Percentiles rank a stretch among this genome's conserved stretches.
phyloP scores from a whole-genome alignment of 1,140 invertebrate genomes.

The Drosophila bocqueti region DNA sequence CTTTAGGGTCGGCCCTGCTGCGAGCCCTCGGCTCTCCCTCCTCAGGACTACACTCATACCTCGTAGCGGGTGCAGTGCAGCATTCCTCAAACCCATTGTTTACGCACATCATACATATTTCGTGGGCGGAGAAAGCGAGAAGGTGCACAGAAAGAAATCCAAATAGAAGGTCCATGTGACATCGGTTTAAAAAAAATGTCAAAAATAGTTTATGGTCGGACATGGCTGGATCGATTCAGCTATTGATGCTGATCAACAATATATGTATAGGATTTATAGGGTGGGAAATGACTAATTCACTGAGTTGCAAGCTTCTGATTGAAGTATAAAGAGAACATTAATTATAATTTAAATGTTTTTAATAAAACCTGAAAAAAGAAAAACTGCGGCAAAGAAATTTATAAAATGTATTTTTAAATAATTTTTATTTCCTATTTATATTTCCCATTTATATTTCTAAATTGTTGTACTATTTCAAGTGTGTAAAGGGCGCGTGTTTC shows the following conservation, averaged over 20 bases:
- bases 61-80: conserved; percentile 59
- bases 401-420: not conserved
- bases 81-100: conserved; percentile 56
- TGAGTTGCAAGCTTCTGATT: too few species aligned
- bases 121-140: not conserved
- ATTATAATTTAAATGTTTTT: too few species aligned
- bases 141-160: not conserved
- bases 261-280: too few species aligned
- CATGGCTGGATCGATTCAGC: too few species aligned
- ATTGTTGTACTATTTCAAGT: not conserved
- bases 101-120: conserved; percentile 54
- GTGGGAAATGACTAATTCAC: too few species aligned
- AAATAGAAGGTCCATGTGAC: too few species aligned
- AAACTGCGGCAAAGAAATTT: not conserved
- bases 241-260: too few species aligned
- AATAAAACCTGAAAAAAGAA: too few species aligned
- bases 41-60: conserved; percentile 10
- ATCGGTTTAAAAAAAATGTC: too few species aligned
- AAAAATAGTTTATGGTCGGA: too few species aligned
- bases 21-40: conserved; percentile 11
- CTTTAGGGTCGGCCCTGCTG: conserved; percentile 55
- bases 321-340: too few species aligned
- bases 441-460: not conserved
- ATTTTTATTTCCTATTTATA: not conserved
- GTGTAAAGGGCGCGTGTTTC: conserved; percentile 21